Evolutionary conservation across 1,140 invertebrate genomes (phyloP), one percentile per base, ranked within the genome.

Genomic region (Melipona quadrifasciata): DNA sequence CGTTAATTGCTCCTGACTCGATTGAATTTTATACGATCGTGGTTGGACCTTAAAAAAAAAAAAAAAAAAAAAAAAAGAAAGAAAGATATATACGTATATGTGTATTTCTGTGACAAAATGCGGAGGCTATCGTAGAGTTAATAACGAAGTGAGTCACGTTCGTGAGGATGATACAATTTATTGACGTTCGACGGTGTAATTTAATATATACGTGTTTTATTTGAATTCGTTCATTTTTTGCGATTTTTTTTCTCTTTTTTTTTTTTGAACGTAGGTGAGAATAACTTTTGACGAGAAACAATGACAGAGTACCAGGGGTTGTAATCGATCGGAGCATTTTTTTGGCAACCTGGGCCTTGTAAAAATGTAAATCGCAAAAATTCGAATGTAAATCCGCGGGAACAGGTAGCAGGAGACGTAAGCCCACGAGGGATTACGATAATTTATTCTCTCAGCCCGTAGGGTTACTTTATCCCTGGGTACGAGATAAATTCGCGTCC

Each of bases 401-500:
- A 78, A 73, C 73, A 76, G 84, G 79, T 87, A 76, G 72, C 76
- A 73, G 74, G 34, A 85, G 84, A 80, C 82, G 58, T 76, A 68
- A 58, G 65, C 79, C 71, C 67, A 83, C 68, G 53, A 74, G 86
- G 80, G 82, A 86, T 88, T 79, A 77, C 51, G 76, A 82, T 88
- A 89, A 89, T 89, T 88, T 89, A 89, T 86, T 87, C 87, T 86
- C 83, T 75, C 27, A 74, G 87, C 87, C 87, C 79, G 87, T 80
- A 86, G 86, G 79, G 87, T 88, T 88, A 87, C 79, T 86, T 89
- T 90, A 80, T 86, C 80, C 67, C 88, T 80, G 88, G 91, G 86
- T 88, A 80, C 90, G 87, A 91, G 85, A 91, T 91, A 91, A 91
- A 91, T 90, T 91, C 86, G 75, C 74, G 73, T 68, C 51, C 77